Evolutionary conservation across 2,797 vertebrate species (phyloP).

Genomic region (Pipistrellus nathusii): DNA sequence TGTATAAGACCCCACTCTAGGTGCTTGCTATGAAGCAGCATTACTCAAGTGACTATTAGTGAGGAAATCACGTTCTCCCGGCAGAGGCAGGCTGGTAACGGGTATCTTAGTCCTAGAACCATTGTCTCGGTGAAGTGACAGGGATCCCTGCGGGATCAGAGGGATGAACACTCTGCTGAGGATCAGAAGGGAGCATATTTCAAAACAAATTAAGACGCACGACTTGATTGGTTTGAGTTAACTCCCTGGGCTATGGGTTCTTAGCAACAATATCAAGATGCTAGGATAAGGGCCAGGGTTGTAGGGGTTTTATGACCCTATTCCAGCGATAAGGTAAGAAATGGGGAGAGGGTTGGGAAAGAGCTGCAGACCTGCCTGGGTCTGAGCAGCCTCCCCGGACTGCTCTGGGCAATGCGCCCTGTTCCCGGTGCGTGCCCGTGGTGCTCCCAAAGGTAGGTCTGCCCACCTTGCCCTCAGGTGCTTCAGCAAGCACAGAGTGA

Average conservation of each 20-base stretch:
- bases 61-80: not conserved
- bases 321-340: not conserved
- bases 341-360: not conserved
- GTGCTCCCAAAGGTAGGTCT: not conserved
- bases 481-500: not conserved
- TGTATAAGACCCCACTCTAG: not conserved
- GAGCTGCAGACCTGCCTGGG: not conserved
- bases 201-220: not conserved
- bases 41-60: not conserved
- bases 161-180: not conserved
- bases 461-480: not conserved
- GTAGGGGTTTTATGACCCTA: not conserved
- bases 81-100: not conserved
- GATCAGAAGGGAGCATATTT: not conserved
- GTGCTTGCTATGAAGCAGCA: not conserved
- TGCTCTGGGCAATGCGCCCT: not conserved
- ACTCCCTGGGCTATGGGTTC: not conserved
- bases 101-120: not conserved
- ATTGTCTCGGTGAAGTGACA: not conserved
- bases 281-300: not conserved
- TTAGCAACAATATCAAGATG: not conserved
- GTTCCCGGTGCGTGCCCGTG: too few species aligned
- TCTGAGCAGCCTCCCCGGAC: not conserved
- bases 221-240: not conserved
- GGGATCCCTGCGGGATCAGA: not conserved